phyloP scores from a whole-genome alignment of 2,113 vertebrate genomes.

The Crotalus helleri region DNA sequence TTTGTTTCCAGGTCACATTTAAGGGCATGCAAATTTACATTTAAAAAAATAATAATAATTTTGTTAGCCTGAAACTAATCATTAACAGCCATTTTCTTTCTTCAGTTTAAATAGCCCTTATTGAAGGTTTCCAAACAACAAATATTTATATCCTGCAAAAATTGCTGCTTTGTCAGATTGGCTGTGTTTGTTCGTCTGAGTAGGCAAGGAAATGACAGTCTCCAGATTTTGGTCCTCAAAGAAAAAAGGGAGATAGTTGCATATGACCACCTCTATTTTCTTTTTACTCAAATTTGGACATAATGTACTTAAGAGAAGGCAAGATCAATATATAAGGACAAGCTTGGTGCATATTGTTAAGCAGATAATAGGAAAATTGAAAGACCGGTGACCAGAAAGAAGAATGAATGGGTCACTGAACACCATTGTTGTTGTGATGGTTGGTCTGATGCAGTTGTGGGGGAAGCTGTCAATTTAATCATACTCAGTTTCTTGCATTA shows the following conservation, averaged over 20 bases:
- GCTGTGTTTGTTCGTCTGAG: constrained; percentile 64
- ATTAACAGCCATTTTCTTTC: constrained; percentile 90
- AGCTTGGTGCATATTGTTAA: constrained; percentile 1
- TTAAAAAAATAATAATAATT: constrained; percentile 80
- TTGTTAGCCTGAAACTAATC: constrained; percentile 86
- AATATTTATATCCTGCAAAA: constrained; percentile 86
- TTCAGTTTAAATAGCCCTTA: constrained; percentile 83
- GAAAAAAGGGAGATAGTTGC: constrained; percentile 41
- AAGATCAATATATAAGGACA: constrained; percentile 34
- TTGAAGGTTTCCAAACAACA: constrained; percentile 78
- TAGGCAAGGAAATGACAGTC: constrained; percentile 71
- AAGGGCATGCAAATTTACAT: constrained; percentile 88
- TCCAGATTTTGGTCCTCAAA: constrained; percentile 60
- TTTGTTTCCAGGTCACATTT: constrained; percentile 99
- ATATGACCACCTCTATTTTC: constrained; percentile 1
- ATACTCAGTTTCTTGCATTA: background rate
- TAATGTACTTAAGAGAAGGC: constrained; percentile 9
- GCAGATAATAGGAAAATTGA: background rate
- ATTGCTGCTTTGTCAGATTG: constrained; percentile 66
- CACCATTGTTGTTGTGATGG: background rate
- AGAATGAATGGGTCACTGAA: background rate
- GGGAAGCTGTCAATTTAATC: background rate
- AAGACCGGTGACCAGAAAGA: background rate
- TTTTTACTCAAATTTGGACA: constrained; percentile 42
- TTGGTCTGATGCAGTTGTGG: background rate